Percentiles rank a stretch among this genome's conserved stretches.
Evolutionary conservation across 2,888 invertebrate species (phyloP).

Genomic region (Uropetala carovei): DNA sequence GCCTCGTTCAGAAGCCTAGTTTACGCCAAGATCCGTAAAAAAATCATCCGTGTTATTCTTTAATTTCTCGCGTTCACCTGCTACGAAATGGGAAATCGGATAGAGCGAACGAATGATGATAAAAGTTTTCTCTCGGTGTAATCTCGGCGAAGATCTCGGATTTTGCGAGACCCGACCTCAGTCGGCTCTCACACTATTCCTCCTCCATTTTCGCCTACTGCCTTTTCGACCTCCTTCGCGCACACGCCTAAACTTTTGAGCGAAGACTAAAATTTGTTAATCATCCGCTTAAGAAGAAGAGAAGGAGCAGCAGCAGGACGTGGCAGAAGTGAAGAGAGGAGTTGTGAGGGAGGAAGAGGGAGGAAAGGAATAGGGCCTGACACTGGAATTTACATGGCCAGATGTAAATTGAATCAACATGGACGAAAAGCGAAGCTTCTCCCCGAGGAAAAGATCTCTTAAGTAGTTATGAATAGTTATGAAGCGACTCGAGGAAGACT

Average conservation of each 20-base stretch:
- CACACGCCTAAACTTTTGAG: background rate
- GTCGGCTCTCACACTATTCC: background rate
- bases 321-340: background rate
- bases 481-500: background rate
- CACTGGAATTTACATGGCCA: slow-evolving; percentile 25
- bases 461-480: slow-evolving; percentile 24
- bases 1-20: no score
- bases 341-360: no score
- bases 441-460: background rate
- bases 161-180: slow-evolving; percentile 5
- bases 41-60: no score
- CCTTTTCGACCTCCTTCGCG: slow-evolving; percentile 25
- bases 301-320: background rate
- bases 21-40: no score
- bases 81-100: background rate
- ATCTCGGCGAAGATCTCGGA: slow-evolving; percentile 38
- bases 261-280: background rate
- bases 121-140: background rate
- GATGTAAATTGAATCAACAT: slow-evolving; percentile 28
- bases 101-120: background rate
- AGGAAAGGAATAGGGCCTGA: background rate
- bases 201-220: slow-evolving; percentile 23
- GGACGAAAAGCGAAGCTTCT: slow-evolving; percentile 7
- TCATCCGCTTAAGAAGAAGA: background rate
- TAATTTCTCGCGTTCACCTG: background rate